Conservation (phyloP, 2,888 invertebrate species). For the Ornithoptera priamus region DNA sequence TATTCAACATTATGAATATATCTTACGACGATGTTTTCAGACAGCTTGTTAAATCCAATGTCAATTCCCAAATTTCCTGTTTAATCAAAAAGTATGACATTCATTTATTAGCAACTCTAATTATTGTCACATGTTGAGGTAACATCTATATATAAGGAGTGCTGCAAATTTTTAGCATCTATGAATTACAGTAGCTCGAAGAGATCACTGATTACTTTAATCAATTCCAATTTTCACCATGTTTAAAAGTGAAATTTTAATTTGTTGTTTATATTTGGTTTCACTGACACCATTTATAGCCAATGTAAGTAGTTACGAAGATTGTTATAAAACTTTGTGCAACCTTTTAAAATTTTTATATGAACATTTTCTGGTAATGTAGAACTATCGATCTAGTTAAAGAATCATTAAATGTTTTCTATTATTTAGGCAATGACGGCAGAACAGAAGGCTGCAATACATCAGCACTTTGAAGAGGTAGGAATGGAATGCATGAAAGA, state of each 20-base stretch:
- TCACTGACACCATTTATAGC: conserved; percentile 43
- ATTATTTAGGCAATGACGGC: conserved; percentile 56
- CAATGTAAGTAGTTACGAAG: conserved; percentile 43
- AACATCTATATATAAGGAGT: conserved; percentile 17
- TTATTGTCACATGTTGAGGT: conserved; percentile 15
- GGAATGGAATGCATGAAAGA: conserved; percentile 57
- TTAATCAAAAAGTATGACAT: conserved; percentile 29
- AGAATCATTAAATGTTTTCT: background rate
- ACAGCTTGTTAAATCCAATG: conserved; percentile 32
- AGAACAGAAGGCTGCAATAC: conserved; percentile 58
- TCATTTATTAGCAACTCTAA: conserved; percentile 26
- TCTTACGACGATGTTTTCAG: background rate
- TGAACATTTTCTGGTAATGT: background rate
- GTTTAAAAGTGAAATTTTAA: conserved; percentile 40
- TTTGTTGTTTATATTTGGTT: conserved; percentile 42
- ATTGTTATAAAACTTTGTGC: too few species aligned
- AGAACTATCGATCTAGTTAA: too few species aligned
- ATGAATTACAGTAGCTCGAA: background rate
- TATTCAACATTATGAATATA: background rate
- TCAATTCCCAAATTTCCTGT: conserved; percentile 32
- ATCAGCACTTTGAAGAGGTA: conserved; percentile 53
- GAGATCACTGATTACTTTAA: background rate
- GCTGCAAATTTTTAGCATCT: conserved; percentile 8
- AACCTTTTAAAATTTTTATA: conserved; percentile 3
- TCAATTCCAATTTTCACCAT: conserved; percentile 40